These are phyloP conservation scores for Hiodon alosoides DNA, from an alignment of 2,113 vertebrate genomes.

Conservation along the genomic window DNA sequence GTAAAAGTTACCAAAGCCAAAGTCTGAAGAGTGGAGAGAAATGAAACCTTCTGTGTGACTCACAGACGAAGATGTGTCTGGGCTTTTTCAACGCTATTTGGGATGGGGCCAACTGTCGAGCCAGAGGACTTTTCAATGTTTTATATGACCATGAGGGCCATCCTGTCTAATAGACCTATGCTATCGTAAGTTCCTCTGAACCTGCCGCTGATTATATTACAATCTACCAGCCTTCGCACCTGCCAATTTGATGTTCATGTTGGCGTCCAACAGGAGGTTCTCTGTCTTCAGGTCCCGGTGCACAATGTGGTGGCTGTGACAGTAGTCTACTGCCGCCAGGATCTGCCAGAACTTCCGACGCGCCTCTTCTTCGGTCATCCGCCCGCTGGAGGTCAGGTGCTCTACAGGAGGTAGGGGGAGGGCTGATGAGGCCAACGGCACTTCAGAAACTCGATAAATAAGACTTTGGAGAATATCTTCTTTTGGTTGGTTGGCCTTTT, in stretches of 20 bases:
- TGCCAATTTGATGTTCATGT: conserved; percentile 95
- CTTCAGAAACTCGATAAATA: background rate
- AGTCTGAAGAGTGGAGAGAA: conserved; percentile 63
- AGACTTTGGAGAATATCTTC: background rate
- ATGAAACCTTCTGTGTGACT: background rate
- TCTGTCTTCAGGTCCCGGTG: conserved; percentile 96
- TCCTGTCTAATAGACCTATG: background rate
- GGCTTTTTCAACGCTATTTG: too few species aligned
- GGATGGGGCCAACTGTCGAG: too few species aligned
- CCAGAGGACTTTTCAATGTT: too few species aligned
- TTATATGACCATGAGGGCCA: too few species aligned
- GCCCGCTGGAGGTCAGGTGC: conserved; percentile 84
- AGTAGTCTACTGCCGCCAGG: conserved; percentile 89
- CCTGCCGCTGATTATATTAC: background rate
- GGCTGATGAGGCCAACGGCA: background rate
- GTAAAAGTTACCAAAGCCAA: conserved; percentile 97
- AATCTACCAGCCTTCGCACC: conserved; percentile 54
- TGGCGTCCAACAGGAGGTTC: conserved; percentile 84
- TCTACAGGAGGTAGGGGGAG: conserved; percentile 55
- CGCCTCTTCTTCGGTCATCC: conserved; percentile 81
- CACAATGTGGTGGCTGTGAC: conserved; percentile 88
- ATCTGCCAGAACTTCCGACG: conserved; percentile 94
- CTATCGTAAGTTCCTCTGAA: too few species aligned
- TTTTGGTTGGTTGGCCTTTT: background rate
- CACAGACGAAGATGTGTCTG: too few species aligned